Base-by-base conservation (phyloP, 2,888 invertebrate genomes). In the Bruchidius siliquastri region DNA sequence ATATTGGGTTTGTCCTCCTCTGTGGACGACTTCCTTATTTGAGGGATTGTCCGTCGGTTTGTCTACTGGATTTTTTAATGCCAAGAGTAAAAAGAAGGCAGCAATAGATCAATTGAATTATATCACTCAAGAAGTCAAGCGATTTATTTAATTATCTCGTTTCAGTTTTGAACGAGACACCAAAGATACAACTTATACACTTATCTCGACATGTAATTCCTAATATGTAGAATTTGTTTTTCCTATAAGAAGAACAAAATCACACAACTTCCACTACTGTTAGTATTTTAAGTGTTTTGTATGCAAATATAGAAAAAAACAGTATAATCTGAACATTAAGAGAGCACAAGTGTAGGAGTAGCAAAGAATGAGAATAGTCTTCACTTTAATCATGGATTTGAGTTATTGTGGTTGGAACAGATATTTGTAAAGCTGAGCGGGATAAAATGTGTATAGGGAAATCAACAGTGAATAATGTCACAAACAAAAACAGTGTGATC, bases 201-300 rank as follows among this genome's bases (percentile, higher is more conserved):
- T 49, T 49, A 49, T 30, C 49, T 49, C 18, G 49, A 13, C 3
- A 49, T 49, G 49, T 49, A 49, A 49, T 75, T 74, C 74, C 76
- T 67, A 72, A 72, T 73, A 75, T 73, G 74, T 77, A 78, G 76
- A 76, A 76, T 76, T 78, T 78, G 78, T 77, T 78, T 78, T 77
- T 78, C 78, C 76, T 70, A 77, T 78, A 77, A 74, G 78, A 76
- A 76, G 75, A 78, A 75, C 78, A 77, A 77, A 77, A 78, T 78
- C 78, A 77, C 74, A 73, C 72, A 76, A 78, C 78, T 78, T 78
- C 78, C 78, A 78, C 76, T 78, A 77, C 76, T 77, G 75, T 76
- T 75, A 77, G 72, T 74, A 70, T 75, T 77, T 73, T 75, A 76
- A 77, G 78, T 78, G 77, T 78, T 78, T 78, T 78, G 73, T 78